Evolutionary conservation across 2,888 invertebrate genomes (phyloP).

Genomic region (Mongoloraphidia duomilia): DNA sequence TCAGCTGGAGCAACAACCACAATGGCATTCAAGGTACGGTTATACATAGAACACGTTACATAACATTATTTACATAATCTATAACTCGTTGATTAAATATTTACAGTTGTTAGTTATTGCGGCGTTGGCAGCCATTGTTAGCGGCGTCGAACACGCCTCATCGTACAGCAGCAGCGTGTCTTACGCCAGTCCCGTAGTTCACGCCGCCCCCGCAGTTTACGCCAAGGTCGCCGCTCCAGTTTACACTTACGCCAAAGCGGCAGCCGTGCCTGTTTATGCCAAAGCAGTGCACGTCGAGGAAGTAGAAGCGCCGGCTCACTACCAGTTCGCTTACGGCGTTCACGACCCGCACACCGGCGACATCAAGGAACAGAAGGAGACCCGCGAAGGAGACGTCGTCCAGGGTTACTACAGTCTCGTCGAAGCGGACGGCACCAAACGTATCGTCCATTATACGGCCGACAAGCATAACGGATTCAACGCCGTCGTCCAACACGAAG

Average conservation of each 20-base stretch:
- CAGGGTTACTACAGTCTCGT: not conserved
- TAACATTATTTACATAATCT: too few relatives aligned
- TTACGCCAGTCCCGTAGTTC: too few relatives aligned
- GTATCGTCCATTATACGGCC: conserved; percentile 2
- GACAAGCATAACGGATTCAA: conserved; percentile 1
- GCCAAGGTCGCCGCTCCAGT: too few relatives aligned
- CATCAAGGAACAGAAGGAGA: conserved; percentile 2
- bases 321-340: conserved; percentile 1
- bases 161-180: too few relatives aligned
- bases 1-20: too few relatives aligned
- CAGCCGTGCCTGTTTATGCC: conserved; percentile 13
- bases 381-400: not conserved
- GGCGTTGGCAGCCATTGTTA: too few relatives aligned
- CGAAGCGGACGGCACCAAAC: conserved; percentile 1
- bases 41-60: too few relatives aligned
- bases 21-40: too few relatives aligned
- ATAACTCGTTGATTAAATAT: too few relatives aligned
- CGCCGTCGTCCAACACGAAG: conserved; percentile 2
- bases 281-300: conserved; percentile 8
- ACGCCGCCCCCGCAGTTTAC: too few relatives aligned
- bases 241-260: not conserved
- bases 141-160: too few relatives aligned
- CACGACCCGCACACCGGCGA: conserved; percentile 1
- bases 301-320: not conserved
- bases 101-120: too few relatives aligned